phyloP scores from a whole-genome alignment of 53 echinoderm and acorn worm species.

The Echinarachnius parma region DNA sequence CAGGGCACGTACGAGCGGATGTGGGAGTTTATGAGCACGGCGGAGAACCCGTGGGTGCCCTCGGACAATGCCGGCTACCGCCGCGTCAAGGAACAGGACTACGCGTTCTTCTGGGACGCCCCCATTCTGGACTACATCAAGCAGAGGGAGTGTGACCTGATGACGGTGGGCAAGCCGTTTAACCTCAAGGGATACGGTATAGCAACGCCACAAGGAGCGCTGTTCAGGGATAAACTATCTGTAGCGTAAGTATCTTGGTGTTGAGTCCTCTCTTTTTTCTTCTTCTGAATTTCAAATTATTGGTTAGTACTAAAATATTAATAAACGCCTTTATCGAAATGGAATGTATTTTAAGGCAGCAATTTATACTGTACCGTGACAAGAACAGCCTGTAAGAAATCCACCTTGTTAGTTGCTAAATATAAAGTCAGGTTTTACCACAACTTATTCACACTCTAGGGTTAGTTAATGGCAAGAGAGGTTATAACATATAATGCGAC shows the following conservation, averaged over 20 bases:
- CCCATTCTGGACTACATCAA: constrained; percentile 98
- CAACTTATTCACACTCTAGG: too few species aligned
- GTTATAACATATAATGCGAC: too few species aligned
- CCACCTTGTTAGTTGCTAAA: too few species aligned
- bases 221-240: constrained; percentile 86
- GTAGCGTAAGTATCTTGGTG: constrained; percentile 87
- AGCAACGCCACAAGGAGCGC: constrained; percentile 82
- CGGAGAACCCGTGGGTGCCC: constrained; percentile 69
- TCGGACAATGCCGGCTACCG: constrained; percentile 76
- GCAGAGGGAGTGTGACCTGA: constrained; percentile 92
- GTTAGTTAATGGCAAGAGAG: too few species aligned
- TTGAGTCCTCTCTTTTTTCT: too few species aligned
- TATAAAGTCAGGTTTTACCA: too few species aligned
- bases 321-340: too few species aligned
- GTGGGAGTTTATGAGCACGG: constrained; percentile 79
- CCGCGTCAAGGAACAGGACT: constrained; percentile 68
- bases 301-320: too few species aligned
- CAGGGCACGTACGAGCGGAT: constrained; percentile 68
- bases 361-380: too few species aligned
- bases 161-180: constrained; percentile 98
- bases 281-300: too few species aligned
- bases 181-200: constrained; percentile 98
- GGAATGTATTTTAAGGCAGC: too few species aligned
- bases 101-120: constrained; percentile 99
- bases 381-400: too few species aligned